A percentile compares a stretch with the other conserved stretches of the same genome.
Evolutionary conservation across 2,113 vertebrate genomes (phyloP).

Genomic region (Mastomys coucha): DNA sequence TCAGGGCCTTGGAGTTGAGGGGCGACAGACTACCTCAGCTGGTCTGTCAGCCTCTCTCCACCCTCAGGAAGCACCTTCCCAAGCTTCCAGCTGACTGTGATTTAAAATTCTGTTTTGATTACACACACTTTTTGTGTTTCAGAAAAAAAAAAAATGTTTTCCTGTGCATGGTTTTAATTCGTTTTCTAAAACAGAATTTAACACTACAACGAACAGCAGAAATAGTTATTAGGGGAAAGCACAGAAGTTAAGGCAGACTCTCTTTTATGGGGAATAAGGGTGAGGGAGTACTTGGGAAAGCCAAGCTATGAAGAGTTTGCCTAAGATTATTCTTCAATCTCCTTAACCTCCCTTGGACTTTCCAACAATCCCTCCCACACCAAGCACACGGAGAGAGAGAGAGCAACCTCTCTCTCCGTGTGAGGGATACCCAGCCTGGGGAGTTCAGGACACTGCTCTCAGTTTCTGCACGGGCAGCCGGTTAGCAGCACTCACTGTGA

Average conservation of each 20-base stretch:
- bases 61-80: neutral
- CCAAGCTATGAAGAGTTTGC: neutral
- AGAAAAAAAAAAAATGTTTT: neutral
- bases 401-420: too few species aligned
- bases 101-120: neutral
- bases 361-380: neutral
- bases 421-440: neutral
- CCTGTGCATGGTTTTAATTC: neutral
- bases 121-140: neutral
- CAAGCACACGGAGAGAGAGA: too few species aligned
- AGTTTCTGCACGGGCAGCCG: neutral
- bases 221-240: rapidly evolving
- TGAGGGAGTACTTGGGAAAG: neutral
- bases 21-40: neutral
- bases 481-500: neutral
- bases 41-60: neutral
- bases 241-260: neutral
- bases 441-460: neutral
- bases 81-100: neutral
- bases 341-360: neutral
- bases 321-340: neutral
- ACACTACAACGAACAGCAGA: neutral
- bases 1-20: neutral
- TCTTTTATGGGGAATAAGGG: neutral
- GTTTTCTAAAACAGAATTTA: constrained; percentile 48